Conservation (phyloP, 1,140 invertebrate genomes). For the Trachymyrmex septentrionalis region DNA sequence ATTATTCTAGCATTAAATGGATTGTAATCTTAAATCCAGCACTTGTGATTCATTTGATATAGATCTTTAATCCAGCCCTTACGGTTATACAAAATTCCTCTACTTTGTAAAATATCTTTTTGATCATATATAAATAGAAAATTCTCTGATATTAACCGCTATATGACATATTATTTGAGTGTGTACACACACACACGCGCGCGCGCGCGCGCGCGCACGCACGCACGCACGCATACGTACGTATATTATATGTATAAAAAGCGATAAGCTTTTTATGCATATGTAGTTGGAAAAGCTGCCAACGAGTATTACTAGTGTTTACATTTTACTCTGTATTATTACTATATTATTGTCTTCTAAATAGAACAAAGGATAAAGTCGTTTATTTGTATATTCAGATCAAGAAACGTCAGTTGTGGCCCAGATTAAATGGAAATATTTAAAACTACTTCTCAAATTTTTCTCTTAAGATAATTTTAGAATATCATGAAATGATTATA, state of each 20-base stretch:
- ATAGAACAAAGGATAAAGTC: neutral
- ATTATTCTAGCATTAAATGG: too few species aligned
- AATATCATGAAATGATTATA: neutral
- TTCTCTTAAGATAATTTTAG: neutral
- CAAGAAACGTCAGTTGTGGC: neutral
- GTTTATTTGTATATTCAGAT: conserved; percentile 26
- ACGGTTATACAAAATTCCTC: too few species aligned
- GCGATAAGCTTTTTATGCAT: neutral
- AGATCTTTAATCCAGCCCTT: too few species aligned
- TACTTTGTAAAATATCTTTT: too few species aligned
- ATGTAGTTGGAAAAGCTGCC: neutral
- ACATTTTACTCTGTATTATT: too few species aligned
- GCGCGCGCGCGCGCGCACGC: too few species aligned
- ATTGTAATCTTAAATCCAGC: too few species aligned
- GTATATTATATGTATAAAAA: neutral
- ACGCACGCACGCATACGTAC: neutral
- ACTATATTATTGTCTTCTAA: neutral
- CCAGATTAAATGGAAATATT: neutral
- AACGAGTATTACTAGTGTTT: neutral
- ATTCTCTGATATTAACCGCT: too few species aligned
- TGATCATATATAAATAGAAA: too few species aligned
- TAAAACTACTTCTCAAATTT: neutral
- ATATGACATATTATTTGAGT: too few species aligned
- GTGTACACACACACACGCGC: too few species aligned
- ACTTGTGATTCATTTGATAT: too few species aligned